phyloP scores from a whole-genome alignment of 1,140 invertebrate species.

The Leptinotarsa defecta region DNA sequence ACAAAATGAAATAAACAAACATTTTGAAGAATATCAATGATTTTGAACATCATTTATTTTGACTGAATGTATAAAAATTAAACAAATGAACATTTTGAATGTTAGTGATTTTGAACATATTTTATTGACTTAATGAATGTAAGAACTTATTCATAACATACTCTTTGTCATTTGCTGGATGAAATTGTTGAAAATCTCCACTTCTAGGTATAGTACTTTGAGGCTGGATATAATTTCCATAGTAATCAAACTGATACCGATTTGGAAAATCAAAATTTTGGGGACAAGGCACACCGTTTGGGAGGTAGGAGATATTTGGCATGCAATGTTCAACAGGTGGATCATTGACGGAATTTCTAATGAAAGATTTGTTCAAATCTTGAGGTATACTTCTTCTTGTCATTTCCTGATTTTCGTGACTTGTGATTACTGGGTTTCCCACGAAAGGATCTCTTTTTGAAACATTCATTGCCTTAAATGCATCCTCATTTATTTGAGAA shows the following conservation, averaged over 20 bases:
- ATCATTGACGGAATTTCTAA: background rate
- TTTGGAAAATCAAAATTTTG: slow-evolving; percentile 4
- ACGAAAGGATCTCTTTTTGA: background rate
- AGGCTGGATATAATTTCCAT: background rate
- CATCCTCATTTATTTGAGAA: background rate
- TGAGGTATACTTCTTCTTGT: background rate
- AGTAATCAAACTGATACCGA: background rate
- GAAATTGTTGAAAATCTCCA: background rate
- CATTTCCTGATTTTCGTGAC: slow-evolving; percentile 10
- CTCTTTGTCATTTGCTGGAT: slow-evolving; percentile 13
- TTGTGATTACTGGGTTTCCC: background rate
- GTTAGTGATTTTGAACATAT: no score
- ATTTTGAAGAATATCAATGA: no score
- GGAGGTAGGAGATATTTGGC: background rate
- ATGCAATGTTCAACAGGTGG: background rate
- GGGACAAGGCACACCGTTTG: background rate
- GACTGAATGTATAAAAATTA: no score
- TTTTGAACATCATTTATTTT: no score
- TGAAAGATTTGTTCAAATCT: slow-evolving; percentile 8
- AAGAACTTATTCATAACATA: slow-evolving; percentile 24
- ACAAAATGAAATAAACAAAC: no score
- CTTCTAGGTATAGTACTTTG: background rate
- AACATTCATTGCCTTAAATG: background rate
- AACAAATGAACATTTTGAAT: no score
- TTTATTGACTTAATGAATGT: slow-evolving; percentile 10